Conservation (phyloP, 2,888 invertebrate genomes). For the Cephus sareptanus region DNA sequence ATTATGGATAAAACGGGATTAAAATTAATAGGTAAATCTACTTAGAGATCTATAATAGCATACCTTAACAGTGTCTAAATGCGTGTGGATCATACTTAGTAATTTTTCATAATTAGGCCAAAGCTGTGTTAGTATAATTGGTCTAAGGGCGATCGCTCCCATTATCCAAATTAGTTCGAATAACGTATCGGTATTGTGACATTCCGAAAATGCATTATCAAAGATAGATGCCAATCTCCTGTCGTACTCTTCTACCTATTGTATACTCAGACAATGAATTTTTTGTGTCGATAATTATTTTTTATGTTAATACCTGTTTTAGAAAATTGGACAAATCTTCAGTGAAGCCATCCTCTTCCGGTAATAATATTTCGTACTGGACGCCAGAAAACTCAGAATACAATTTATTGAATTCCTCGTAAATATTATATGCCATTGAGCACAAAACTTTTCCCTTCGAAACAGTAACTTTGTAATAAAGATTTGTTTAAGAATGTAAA, state of each 20-base stretch:
- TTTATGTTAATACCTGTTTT: slow-evolving; percentile 62
- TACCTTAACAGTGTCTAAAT: slow-evolving; percentile 75
- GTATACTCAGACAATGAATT: not conserved
- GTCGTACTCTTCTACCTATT: slow-evolving; percentile 76
- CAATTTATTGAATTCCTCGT: slow-evolving; percentile 53
- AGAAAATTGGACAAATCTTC: slow-evolving; percentile 75
- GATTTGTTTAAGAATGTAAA: not conserved
- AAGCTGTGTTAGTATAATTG: slow-evolving; percentile 79
- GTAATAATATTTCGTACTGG: slow-evolving; percentile 80
- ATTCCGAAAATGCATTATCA: slow-evolving; percentile 84
- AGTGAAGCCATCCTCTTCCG: slow-evolving; percentile 75
- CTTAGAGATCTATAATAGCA: not conserved
- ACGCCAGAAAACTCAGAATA: slow-evolving; percentile 62
- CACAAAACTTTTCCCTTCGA: slow-evolving; percentile 71
- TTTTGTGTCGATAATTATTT: not conserved
- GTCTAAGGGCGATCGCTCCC: slow-evolving; percentile 80
- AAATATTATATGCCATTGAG: slow-evolving; percentile 66
- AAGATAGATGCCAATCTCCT: slow-evolving; percentile 83
- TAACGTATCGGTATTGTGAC: slow-evolving; percentile 73
- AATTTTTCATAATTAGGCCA: slow-evolving; percentile 75
- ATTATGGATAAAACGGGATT: not conserved
- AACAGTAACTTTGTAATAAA: not conserved
- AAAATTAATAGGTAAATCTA: not conserved
- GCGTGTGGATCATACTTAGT: slow-evolving; percentile 74
- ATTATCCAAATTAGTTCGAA: slow-evolving; percentile 79